Evolutionary conservation across 2,888 invertebrate species (phyloP), one percentile per base, ranked within the genome.

Genomic region (Antitype chi): DNA sequence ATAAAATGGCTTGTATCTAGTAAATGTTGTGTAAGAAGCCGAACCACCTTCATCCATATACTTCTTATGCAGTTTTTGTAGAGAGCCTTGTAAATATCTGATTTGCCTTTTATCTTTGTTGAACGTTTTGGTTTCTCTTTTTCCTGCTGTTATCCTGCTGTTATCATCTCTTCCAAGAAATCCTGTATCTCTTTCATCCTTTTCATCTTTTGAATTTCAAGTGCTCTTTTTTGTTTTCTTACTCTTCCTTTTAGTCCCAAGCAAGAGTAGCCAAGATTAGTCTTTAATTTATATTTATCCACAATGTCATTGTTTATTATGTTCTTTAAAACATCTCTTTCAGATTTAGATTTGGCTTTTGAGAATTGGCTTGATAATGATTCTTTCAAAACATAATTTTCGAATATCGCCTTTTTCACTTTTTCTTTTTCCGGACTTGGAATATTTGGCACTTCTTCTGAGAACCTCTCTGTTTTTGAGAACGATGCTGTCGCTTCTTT

Each of bases 51-150:
- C 59, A 7, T 59, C 59, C 59, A 59, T 28, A 59, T 59, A 28
- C 8, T 59, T 59, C 5, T 28, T 59, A 59, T 59, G 59, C 59
- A 59, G 59, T 59, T 59, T 59, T 59, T 59, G 7, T 59, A 59
- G 28, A 59, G 59, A 59, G 17, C 69, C 57, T 70, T 28, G 70
- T 38, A 63, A 15, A n/a, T 71, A 76, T 43, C 67, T 38, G n/a
- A 59, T 71, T 70, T 76, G 71, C 38, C 59, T n/a, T 66, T 76
- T 71, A 60, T 49, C 60, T 74, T 59, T 66, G 43, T 74, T 70
- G 20, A 49, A 49, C 25, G 70, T 68, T 63, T 60, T 60, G 53
- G 59, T 69, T 74, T 78, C 78, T 72, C 59, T 69, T 59, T 77
- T 77, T 55, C 57, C 64, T 67, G 71, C 70, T 20, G 76, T 76